Evolutionary conservation across 2,113 vertebrate species (phyloP).

Genomic region (Copsychus sechellarum): DNA sequence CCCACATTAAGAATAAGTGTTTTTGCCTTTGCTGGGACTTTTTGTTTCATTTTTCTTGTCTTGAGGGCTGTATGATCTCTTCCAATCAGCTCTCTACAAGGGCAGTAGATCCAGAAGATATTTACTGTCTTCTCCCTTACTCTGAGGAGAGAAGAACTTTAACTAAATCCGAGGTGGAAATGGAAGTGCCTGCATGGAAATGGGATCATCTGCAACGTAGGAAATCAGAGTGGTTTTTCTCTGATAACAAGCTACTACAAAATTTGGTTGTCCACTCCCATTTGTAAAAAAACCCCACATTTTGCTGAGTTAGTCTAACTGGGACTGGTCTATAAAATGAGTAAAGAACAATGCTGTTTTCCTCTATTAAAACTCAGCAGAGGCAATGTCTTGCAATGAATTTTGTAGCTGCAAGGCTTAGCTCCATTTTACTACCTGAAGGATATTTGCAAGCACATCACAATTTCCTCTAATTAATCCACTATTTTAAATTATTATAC

Average conservation of each 20-base stretch:
- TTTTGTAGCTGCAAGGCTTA: background rate
- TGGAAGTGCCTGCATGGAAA: background rate
- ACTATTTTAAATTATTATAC: constrained; percentile 41
- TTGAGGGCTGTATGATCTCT: background rate
- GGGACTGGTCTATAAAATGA: background rate
- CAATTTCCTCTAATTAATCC: constrained; percentile 39
- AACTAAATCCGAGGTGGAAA: background rate
- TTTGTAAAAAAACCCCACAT: background rate
- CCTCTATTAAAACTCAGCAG: background rate
- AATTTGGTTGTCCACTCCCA: background rate
- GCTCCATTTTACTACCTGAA: background rate
- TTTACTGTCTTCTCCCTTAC: background rate
- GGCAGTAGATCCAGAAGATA: too few species aligned
- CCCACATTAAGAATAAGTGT: too few species aligned
- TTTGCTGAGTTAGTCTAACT: background rate
- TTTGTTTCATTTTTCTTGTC: background rate
- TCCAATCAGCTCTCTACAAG: background rate
- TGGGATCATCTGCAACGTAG: background rate
- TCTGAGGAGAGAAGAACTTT: background rate
- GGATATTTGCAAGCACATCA: constrained; percentile 6
- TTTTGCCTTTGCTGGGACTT: background rate
- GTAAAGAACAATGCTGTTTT: accelerated
- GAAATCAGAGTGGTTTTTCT: background rate
- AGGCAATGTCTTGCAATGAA: background rate
- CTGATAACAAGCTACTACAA: background rate